Percentiles rank a stretch among this genome's conserved stretches.
Evolutionary conservation across 2,797 vertebrate genomes (phyloP).

Genomic region (Diceros bicornis): DNA sequence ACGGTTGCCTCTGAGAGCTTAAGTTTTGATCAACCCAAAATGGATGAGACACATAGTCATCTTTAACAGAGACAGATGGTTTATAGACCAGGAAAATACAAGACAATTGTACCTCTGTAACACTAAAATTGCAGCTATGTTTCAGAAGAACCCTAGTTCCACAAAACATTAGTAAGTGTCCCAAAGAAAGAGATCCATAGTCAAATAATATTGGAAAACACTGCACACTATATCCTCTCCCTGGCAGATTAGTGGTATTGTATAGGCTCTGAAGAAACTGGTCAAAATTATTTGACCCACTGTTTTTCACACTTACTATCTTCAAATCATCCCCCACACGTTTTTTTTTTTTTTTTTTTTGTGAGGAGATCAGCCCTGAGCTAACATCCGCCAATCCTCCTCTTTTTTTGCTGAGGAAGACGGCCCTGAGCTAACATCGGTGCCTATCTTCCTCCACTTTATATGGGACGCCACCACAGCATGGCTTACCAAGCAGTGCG

Average conservation of each 20-base stretch:
- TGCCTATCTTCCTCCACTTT: too few species aligned
- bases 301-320: slow-evolving; percentile 1
- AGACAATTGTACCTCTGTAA: background rate
- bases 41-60: background rate
- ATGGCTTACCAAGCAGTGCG: too few species aligned
- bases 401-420: too few species aligned
- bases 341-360: background rate
- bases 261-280: background rate
- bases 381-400: too few species aligned
- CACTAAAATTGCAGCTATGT: background rate
- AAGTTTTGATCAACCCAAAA: background rate
- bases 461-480: too few species aligned
- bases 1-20: background rate
- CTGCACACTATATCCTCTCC: rapidly evolving
- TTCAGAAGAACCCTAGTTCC: background rate
- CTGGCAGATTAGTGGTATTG: rapidly evolving
- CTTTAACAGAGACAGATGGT: background rate
- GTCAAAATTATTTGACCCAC: background rate
- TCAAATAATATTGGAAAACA: background rate
- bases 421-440: too few species aligned
- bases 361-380: too few species aligned
- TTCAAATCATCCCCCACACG: background rate
- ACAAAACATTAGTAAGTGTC: background rate
- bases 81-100: background rate
- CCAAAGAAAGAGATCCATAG: background rate